Conservation (phyloP, 1,140 invertebrate genomes). For the Andricus grossulariae region DNA sequence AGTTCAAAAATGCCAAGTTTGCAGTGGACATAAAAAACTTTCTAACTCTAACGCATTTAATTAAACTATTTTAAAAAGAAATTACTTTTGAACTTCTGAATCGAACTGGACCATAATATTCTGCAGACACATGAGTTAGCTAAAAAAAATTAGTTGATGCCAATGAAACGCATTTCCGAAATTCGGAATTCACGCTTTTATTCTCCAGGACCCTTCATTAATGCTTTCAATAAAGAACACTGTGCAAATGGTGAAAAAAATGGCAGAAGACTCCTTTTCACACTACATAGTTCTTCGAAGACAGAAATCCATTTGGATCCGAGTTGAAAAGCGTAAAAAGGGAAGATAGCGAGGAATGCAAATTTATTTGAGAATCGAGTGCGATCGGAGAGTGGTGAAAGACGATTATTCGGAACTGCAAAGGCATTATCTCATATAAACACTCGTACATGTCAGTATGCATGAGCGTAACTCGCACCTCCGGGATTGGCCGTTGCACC, state of each 20-base stretch:
- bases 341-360: constrained; percentile 3
- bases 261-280: background rate
- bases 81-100: too few species aligned
- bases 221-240: too few species aligned
- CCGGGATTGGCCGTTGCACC: constrained; percentile 25
- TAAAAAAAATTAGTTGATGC: too few species aligned
- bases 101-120: too few species aligned
- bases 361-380: constrained; percentile 26
- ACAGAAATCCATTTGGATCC: background rate
- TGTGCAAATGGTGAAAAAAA: background rate
- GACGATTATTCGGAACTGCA: constrained; percentile 19
- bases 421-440: constrained; percentile 25
- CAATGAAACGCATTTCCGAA: too few species aligned
- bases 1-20: too few species aligned
- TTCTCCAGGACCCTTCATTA: too few species aligned
- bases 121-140: too few species aligned
- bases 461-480: constrained; percentile 20
- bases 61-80: too few species aligned
- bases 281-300: background rate
- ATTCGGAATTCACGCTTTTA: too few species aligned
- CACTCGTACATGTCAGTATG: constrained; percentile 19
- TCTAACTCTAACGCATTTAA: too few species aligned
- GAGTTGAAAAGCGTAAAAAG: background rate
- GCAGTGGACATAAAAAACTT: too few species aligned
- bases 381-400: constrained; percentile 11